Percentiles rank a stretch among this genome's conserved stretches.
These are phyloP conservation scores for Carollia perspicillata DNA, from an alignment of 2,113 vertebrate species.

Conservation along the genomic window DNA sequence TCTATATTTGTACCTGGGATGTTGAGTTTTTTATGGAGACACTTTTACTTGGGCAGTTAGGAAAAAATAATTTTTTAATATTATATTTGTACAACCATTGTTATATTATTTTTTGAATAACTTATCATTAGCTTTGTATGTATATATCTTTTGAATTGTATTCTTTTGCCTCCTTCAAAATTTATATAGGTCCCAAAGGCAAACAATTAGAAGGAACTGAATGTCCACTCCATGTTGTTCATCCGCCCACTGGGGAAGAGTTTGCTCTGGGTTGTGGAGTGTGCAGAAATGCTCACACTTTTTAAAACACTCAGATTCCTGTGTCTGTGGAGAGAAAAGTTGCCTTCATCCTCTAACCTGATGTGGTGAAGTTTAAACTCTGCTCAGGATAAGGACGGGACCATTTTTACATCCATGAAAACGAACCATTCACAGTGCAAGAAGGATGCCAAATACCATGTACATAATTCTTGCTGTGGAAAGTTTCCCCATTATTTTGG, in stretches of 20 bases:
- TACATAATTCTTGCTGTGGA: constrained; percentile 87
- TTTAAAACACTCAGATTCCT: constrained; percentile 86
- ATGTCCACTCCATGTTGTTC: constrained; percentile 97
- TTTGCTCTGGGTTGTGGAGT: constrained; percentile 98
- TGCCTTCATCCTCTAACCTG: constrained; percentile 79
- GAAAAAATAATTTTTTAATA: neutral
- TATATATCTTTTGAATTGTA: neutral
- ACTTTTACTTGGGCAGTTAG: neutral
- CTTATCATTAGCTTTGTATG: neutral
- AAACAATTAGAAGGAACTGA: constrained; percentile 98
- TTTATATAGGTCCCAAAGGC: constrained; percentile 93
- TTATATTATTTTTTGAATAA: neutral
- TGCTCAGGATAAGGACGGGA: constrained; percentile 84
- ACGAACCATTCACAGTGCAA: constrained; percentile 83
- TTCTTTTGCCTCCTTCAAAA: constrained; percentile 38
- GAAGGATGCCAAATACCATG: constrained; percentile 86
- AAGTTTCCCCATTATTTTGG: constrained; percentile 71
- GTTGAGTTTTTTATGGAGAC: neutral
- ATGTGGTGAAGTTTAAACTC: constrained; percentile 69
- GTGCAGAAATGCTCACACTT: constrained; percentile 99
- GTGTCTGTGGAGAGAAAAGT: constrained; percentile 76
- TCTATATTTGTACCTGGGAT: neutral
- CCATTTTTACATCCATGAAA: constrained; percentile 85
- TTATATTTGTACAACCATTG: neutral
- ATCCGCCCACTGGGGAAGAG: constrained; percentile 97